Percentiles rank a stretch among this genome's conserved stretches.
Conservation (phyloP, 2,888 invertebrate species). For the Pseudeuparius sepicola region DNA sequence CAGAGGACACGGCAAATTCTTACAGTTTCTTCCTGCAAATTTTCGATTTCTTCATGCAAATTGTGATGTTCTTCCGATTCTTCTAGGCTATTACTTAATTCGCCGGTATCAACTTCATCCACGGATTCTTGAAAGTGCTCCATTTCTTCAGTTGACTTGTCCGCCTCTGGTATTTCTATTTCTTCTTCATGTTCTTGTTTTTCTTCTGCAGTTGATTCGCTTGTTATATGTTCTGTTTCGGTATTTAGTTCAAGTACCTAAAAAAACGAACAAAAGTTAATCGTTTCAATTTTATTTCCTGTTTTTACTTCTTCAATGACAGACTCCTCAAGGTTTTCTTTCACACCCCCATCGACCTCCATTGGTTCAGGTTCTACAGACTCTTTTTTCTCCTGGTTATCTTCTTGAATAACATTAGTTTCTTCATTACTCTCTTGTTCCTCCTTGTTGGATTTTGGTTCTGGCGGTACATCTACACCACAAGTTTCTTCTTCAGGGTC, state of each 20-base stretch:
- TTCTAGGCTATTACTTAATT: not conserved
- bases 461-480: constrained; percentile 14
- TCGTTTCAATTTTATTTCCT: constrained; percentile 3
- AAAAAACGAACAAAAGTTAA: not conserved
- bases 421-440: constrained; percentile 4
- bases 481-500: not conserved
- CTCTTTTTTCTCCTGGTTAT: constrained; percentile 3
- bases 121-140: constrained; percentile 5
- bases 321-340: constrained; percentile 2
- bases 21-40: constrained; percentile 13
- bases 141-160: not conserved
- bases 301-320: constrained; percentile 3
- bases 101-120: not conserved
- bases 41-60: not conserved
- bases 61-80: not conserved
- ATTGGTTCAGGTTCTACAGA: constrained; percentile 19
- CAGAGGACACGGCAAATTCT: no score
- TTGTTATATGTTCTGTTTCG: constrained; percentile 6
- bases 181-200: constrained; percentile 6
- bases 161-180: not conserved
- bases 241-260: constrained; percentile 1
- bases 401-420: constrained; percentile 6
- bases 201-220: not conserved
- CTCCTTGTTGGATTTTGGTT: constrained; percentile 4
- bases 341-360: constrained; percentile 22